Conservation (phyloP, 92 coral and sea anemone species). For the Bergia sp. region DNA sequence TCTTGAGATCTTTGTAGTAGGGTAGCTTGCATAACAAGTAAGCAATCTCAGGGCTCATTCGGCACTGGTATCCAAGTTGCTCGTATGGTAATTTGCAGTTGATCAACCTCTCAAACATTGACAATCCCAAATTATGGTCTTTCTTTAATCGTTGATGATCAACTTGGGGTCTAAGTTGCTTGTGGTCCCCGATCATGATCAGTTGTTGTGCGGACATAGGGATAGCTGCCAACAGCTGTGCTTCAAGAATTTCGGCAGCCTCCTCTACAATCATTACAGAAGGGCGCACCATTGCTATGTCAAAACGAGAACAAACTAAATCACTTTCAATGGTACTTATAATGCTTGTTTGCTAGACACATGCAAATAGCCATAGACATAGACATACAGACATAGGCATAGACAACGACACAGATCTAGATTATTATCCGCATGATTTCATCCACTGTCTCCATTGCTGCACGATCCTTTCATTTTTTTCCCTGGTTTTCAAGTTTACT, state of each 20-base stretch:
- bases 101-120: slow-evolving; percentile 86
- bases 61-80: slow-evolving; percentile 76
- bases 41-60: slow-evolving; percentile 64
- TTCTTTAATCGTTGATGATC: slow-evolving; percentile 55
- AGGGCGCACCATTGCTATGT: slow-evolving; percentile 71
- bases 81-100: slow-evolving; percentile 48
- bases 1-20: not conserved
- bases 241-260: slow-evolving; percentile 94
- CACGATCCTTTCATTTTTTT: no score
- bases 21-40: not conserved
- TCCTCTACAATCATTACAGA: slow-evolving; percentile 94
- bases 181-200: slow-evolving; percentile 95
- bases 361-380: no score
- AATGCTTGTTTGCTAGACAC: no score
- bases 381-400: no score
- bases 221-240: slow-evolving; percentile 86
- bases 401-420: no score
- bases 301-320: no score
- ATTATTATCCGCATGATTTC: no score
- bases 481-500: no score
- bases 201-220: slow-evolving; percentile 86
- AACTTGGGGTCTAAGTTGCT: slow-evolving; percentile 79
- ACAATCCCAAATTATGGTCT: slow-evolving; percentile 64
- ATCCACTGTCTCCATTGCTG: no score
- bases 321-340: no score